A percentile compares a stretch with the other conserved stretches of the same genome.
These are phyloP conservation scores for Rhinophrynus dorsalis DNA, from an alignment of 2,797 vertebrate genomes.

Conservation along the genomic window DNA sequence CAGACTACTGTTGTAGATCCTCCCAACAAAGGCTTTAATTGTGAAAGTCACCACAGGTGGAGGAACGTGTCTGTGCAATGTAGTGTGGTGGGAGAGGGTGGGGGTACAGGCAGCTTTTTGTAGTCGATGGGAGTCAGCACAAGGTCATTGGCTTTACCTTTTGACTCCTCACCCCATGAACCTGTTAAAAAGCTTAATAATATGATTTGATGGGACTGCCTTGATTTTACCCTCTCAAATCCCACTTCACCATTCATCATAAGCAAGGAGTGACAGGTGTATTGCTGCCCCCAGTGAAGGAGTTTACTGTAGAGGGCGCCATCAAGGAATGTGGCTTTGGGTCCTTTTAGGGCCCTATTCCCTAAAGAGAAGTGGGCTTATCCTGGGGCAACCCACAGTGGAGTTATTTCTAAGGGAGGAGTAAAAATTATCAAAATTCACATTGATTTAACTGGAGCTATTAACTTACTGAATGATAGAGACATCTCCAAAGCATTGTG, in stretches of 20 bases:
- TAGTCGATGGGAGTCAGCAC: not conserved
- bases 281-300: not conserved
- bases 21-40: no score
- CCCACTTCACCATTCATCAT: not conserved
- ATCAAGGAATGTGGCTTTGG: no score
- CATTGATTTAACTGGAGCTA: no score
- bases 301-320: no score
- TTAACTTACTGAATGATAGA: no score
- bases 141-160: slow-evolving; percentile 24
- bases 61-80: not conserved
- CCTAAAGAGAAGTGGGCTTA: no score
- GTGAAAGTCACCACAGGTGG: not conserved
- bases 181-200: not conserved
- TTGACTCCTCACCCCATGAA: slow-evolving; percentile 39
- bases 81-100: not conserved
- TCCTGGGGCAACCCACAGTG: no score
- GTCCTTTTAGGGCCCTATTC: no score
- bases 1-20: no score
- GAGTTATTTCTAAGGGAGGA: no score
- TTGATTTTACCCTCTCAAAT: not conserved
- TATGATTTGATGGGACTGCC: slow-evolving; percentile 14
- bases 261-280: not conserved
- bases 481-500: no score
- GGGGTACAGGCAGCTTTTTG: not conserved
- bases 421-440: no score